Conservation (phyloP, 53 echinoderm and acorn worm genomes). For the Luidia sarsii region DNA sequence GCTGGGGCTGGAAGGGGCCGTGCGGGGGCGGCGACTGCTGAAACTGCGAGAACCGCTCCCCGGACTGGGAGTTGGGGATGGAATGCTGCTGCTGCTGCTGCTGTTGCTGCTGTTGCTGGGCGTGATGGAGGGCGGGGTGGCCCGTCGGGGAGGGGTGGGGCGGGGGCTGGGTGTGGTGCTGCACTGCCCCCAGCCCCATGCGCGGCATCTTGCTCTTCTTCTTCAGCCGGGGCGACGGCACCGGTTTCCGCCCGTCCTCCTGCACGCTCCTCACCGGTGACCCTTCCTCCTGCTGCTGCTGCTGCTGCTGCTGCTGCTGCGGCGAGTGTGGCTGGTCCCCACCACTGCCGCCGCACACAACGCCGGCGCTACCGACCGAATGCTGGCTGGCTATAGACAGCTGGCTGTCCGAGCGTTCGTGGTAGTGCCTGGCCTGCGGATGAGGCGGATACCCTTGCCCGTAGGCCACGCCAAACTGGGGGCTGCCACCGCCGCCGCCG, state of each 20-base stretch:
- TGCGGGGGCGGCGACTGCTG: slow-evolving; percentile 35
- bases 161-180: slow-evolving; percentile 62
- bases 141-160: slow-evolving; percentile 48
- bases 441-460: slow-evolving; percentile 42
- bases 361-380: slow-evolving; percentile 17
- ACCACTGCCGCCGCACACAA: background rate
- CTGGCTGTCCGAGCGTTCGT: slow-evolving; percentile 82
- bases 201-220: slow-evolving; percentile 89
- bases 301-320: slow-evolving; percentile 3
- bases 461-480: slow-evolving; percentile 48
- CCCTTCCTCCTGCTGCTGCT: slow-evolving; percentile 32
- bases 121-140: slow-evolving; percentile 25
- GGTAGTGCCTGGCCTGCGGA: slow-evolving; percentile 35
- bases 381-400: slow-evolving; percentile 73
- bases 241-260: slow-evolving; percentile 61
- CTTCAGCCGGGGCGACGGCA: slow-evolving; percentile 83
- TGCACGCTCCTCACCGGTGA: slow-evolving; percentile 44
- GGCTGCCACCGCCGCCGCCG: slow-evolving; percentile 43
- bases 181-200: slow-evolving; percentile 84
- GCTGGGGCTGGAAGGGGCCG: slow-evolving; percentile 36
- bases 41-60: slow-evolving; percentile 79
- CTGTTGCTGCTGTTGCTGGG: too few relatives aligned
- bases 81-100: slow-evolving; percentile 41
- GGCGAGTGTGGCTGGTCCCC: too few relatives aligned
- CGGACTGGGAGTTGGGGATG: slow-evolving; percentile 85